Percentiles rank a stretch among this genome's conserved stretches.
phyloP scores from a whole-genome alignment of 2,797 vertebrate genomes.

The Psittacula derbiana region DNA sequence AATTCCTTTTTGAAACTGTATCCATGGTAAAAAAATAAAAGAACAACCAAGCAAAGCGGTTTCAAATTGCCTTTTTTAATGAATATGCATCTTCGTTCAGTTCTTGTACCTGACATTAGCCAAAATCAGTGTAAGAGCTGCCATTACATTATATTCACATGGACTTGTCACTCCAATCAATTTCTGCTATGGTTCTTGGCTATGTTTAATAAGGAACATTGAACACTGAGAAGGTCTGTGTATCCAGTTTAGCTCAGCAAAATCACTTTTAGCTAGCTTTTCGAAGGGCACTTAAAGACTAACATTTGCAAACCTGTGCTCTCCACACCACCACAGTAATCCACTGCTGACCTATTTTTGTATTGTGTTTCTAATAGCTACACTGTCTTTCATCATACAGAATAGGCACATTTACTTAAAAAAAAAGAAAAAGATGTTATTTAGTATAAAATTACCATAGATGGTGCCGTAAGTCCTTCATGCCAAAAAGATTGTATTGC shows the following conservation, averaged over 20 bases:
- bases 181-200: neutral
- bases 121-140: neutral
- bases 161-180: neutral
- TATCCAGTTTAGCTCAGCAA: neutral
- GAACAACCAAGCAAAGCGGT: neutral
- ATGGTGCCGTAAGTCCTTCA: neutral
- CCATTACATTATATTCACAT: neutral
- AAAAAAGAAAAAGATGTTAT: neutral
- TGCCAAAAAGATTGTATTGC: neutral
- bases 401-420: neutral
- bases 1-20: neutral
- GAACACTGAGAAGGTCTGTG: neutral
- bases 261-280: neutral
- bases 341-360: conserved; percentile 11
- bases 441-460: neutral
- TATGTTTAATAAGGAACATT: neutral
- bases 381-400: neutral
- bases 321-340: neutral
- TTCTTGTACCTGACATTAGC: neutral
- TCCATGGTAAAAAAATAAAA: neutral
- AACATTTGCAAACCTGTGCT: neutral
- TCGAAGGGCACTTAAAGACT: neutral
- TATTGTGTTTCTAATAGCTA: neutral
- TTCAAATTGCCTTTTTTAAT: neutral
- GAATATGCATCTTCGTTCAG: neutral